Conservation (phyloP, 2,888 invertebrate genomes). For the Parnassius apollo region DNA sequence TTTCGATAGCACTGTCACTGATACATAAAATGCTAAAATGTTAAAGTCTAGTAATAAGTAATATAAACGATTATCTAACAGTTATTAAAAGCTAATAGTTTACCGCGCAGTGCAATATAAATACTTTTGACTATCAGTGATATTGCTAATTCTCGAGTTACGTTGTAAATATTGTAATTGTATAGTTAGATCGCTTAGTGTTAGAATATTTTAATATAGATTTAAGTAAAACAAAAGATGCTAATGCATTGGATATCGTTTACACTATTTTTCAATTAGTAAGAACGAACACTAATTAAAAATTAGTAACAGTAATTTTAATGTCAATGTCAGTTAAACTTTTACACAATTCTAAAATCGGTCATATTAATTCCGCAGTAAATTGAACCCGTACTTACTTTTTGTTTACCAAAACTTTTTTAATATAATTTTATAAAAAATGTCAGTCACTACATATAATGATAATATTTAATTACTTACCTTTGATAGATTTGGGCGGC, state of each 20-base stretch:
- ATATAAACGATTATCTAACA: slow-evolving; percentile 10
- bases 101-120: slow-evolving; percentile 42
- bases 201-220: slow-evolving; percentile 39
- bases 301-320: slow-evolving; percentile 41
- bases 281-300: slow-evolving; percentile 46
- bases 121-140: slow-evolving; percentile 43
- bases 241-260: slow-evolving; percentile 1
- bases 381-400: too few relatives aligned
- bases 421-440: too few relatives aligned
- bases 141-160: slow-evolving; percentile 35
- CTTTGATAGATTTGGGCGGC: too few relatives aligned
- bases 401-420: too few relatives aligned
- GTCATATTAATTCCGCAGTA: too few relatives aligned
- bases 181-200: slow-evolving; percentile 45
- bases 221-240: slow-evolving; percentile 9
- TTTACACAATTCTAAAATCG: not conserved
- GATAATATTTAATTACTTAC: too few relatives aligned
- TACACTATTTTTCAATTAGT: slow-evolving; percentile 48
- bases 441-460: too few relatives aligned
- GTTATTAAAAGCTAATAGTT: slow-evolving; percentile 15
- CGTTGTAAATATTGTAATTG: slow-evolving; percentile 55
- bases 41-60: slow-evolving; percentile 4
- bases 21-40: slow-evolving; percentile 2
- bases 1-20: slow-evolving; percentile 51
- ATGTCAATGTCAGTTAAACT: slow-evolving; percentile 14